Evolutionary conservation across 92 coral and sea anemone genomes (phyloP), one percentile per base, ranked within the genome.

Genomic region (Porites lobata): DNA sequence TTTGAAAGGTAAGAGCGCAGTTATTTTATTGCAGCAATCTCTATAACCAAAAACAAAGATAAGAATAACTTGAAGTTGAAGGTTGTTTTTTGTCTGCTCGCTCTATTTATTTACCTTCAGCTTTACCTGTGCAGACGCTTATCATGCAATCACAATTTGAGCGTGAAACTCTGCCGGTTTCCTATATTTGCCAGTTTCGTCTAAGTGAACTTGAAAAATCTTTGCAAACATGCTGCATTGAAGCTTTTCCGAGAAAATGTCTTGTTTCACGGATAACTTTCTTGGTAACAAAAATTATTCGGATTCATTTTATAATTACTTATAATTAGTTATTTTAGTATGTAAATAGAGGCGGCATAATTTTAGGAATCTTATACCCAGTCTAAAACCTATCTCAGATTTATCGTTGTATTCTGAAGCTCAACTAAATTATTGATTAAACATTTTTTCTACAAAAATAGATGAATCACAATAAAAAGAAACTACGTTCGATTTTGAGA

Each of bases 301-400:
- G 3, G 32, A 29, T 29, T 0, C 32, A 61, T 61, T 61, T 9
- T 61, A 7, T 61, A 61, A 61, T 61, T 61, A 61, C 65, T 61
- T 61, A 61, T 61, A 71, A 29, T 71, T 71, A 71, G 76, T 2
- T 71, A 71, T 71, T 71, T 71, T 71, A 71, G 76, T 71, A 71
- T 29, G 76, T 71, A 71, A 29, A 1, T 29, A 29, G 32, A 29
- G 32, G 32, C 3, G 3, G 32, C 3, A 29, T 29, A 29, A 29
- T 29, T 71, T 71, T 71, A 29, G 76, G 76, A 71, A 71, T 71
- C 76, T 71, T 26, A 71, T 26, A 71, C 76, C 76, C 53, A 71
- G 76, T 71, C 29, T 38, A n/a, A 71, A 71, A 71, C 53, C 76
- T 71, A 71, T 71, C 76, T 71, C 76, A 71, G 76, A 71, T 71